phyloP scores from a whole-genome alignment of 2,797 vertebrate species.

The Pseudocheirus occidentalis region DNA sequence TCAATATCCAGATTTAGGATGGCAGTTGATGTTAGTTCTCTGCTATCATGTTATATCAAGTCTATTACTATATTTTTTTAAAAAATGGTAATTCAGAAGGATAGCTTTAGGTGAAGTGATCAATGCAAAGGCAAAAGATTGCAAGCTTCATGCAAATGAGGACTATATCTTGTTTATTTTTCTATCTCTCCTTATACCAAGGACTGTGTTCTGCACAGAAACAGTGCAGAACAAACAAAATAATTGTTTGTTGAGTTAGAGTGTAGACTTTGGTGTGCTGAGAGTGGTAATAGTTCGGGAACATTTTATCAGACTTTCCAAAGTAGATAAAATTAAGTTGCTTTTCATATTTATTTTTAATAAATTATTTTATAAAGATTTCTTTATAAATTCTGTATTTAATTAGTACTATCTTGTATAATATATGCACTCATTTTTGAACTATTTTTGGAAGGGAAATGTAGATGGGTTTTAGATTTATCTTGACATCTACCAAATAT shows the following conservation, averaged over 20 bases:
- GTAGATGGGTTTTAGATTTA: neutral
- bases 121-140: neutral
- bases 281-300: slow-evolving; percentile 7
- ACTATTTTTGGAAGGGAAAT: slow-evolving; percentile 20
- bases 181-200: slow-evolving; percentile 3
- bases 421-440: neutral
- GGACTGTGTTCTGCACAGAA: neutral
- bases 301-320: neutral
- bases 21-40: neutral
- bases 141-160: neutral
- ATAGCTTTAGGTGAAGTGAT: neutral
- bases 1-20: neutral
- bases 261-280: neutral
- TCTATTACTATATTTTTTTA: neutral
- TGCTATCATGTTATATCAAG: neutral
- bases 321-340: neutral
- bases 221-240: neutral
- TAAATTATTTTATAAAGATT: slow-evolving; percentile 13
- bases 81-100: neutral
- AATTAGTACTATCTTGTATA: neutral
- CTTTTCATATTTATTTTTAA: slow-evolving; percentile 9
- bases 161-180: neutral
- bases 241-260: neutral
- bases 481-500: neutral
- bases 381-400: neutral